Conservation (phyloP, 2,797 vertebrate genomes). For the Microctenopoma lineatum region DNA sequence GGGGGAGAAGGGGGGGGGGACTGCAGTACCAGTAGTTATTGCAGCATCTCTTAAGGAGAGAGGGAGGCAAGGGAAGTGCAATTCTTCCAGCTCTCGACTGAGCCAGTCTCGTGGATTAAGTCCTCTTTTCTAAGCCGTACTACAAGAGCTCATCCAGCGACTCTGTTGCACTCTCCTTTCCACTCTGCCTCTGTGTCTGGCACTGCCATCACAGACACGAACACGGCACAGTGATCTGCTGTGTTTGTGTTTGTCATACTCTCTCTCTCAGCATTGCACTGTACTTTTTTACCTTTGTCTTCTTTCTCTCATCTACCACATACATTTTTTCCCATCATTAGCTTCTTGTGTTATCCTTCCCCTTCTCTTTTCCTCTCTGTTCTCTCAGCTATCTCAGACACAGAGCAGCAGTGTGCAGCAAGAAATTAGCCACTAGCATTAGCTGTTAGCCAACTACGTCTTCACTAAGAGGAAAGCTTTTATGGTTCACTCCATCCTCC, state of each 20-base stretch:
- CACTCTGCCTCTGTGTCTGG: slow-evolving; percentile 37
- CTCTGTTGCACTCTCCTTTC: slow-evolving; percentile 38
- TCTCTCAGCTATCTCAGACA: slow-evolving; percentile 41
- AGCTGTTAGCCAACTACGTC: slow-evolving; percentile 46
- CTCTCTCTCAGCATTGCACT: slow-evolving; percentile 6
- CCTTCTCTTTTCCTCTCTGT: not conserved
- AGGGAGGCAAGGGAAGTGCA: slow-evolving; percentile 50
- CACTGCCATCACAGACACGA: slow-evolving; percentile 42
- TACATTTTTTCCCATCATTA: slow-evolving; percentile 14
- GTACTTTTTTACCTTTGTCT: slow-evolving; percentile 15
- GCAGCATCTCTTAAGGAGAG: slow-evolving; percentile 48
- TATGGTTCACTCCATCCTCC: slow-evolving; percentile 45
- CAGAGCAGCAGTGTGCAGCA: slow-evolving; percentile 70
- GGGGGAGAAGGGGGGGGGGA: slow-evolving; percentile 2
- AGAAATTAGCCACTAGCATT: slow-evolving; percentile 72
- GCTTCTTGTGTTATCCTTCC: not conserved
- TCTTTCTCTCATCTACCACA: not conserved
- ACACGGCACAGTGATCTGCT: slow-evolving; percentile 54
- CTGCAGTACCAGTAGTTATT: slow-evolving; percentile 29
- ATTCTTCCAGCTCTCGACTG: slow-evolving; percentile 56
- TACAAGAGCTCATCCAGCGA: slow-evolving; percentile 66
- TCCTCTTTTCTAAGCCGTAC: slow-evolving; percentile 68
- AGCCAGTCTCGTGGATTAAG: slow-evolving; percentile 77
- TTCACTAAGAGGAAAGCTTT: slow-evolving; percentile 34
- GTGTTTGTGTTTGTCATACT: slow-evolving; percentile 36